Evolutionary conservation across 37 sponge, comb jelly and placozoan species (phyloP).

Genomic region (Beroe ovata): DNA sequence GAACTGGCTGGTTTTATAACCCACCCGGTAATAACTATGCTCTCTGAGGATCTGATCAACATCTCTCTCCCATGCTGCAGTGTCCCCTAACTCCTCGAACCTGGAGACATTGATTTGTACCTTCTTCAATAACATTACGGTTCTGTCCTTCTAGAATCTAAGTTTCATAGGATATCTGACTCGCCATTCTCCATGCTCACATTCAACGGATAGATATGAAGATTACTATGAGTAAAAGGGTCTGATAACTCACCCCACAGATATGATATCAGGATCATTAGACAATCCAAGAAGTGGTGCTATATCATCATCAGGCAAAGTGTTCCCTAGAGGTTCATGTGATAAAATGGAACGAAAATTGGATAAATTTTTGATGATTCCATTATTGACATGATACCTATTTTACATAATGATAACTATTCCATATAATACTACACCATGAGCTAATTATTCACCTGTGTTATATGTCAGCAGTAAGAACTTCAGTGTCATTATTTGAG

Average conservation of each 20-base stretch:
- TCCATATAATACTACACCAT: background rate
- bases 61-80: constrained; percentile 19
- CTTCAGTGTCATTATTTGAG: background rate
- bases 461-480: background rate
- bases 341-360: too few relatives aligned
- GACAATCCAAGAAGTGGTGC: constrained; percentile 29
- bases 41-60: constrained; percentile 11
- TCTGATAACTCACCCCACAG: constrained; percentile 42
- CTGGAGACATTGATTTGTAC: background rate
- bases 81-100: constrained; percentile 45
- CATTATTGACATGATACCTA: too few relatives aligned
- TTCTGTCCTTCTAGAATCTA: too few relatives aligned
- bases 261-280: constrained; percentile 53
- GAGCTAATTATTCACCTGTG: background rate
- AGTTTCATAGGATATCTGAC: too few relatives aligned
- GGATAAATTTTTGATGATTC: too few relatives aligned
- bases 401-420: too few relatives aligned
- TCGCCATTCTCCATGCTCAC: too few relatives aligned
- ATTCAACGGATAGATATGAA: too few relatives aligned
- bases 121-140: too few relatives aligned
- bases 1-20: too few relatives aligned
- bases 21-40: constrained; percentile 35
- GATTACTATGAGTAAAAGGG: too few relatives aligned
- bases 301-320: background rate
- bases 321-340: constrained; percentile 20